Percentiles rank a stretch among this genome's conserved stretches.
Conservation (phyloP, 2,797 vertebrate species). For the Galagoides demidoff region DNA sequence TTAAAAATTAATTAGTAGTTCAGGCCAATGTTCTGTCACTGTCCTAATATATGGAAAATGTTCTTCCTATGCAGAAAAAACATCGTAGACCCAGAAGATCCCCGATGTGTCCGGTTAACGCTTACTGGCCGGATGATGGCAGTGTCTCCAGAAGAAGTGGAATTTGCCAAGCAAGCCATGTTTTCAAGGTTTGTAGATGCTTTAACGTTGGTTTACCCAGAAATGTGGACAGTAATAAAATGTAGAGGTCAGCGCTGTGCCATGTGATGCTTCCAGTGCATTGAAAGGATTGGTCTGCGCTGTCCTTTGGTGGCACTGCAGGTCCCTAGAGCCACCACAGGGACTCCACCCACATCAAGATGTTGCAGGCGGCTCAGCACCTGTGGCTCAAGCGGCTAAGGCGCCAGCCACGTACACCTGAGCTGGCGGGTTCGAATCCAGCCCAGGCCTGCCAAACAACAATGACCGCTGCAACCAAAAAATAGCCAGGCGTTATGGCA, state of each 20-base stretch:
- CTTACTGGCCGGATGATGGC: constrained; percentile 92
- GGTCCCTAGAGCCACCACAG: no score
- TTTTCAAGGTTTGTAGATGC: constrained; percentile 92
- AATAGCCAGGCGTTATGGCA: no score
- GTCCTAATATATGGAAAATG: constrained; percentile 53
- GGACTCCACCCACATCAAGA: not conserved
- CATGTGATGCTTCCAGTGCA: not conserved
- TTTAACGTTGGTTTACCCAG: not conserved
- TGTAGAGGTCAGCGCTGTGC: not conserved
- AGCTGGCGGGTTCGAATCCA: no score
- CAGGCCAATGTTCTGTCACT: not conserved
- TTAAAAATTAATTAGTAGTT: not conserved
- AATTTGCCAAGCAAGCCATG: constrained; percentile 94
- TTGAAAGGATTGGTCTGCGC: not conserved
- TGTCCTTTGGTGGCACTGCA: no score
- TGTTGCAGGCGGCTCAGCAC: not conserved
- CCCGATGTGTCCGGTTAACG: constrained; percentile 91
- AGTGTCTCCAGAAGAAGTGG: constrained; percentile 90
- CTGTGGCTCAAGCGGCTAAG: no score
- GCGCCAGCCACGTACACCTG: no score
- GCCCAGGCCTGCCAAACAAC: no score
- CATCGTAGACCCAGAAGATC: constrained; percentile 91
- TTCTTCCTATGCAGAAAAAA: constrained; percentile 86
- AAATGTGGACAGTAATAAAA: not conserved
- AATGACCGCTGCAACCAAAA: no score